Evolutionary conservation across 2,888 invertebrate genomes (phyloP).

Genomic region (Alsophila aescularia): DNA sequence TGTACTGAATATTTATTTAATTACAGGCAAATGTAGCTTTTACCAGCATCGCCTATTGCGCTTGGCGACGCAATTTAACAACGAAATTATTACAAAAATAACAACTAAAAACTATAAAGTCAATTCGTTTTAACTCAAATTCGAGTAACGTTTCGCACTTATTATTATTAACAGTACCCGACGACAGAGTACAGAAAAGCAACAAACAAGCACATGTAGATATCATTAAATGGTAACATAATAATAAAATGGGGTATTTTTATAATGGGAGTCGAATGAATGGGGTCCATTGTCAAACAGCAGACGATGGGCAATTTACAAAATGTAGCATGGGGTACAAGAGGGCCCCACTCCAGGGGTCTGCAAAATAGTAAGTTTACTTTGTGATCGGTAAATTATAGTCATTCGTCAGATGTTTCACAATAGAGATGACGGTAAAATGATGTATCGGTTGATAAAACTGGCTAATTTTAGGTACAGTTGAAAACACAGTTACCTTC

Average conservation of each 20-base stretch:
- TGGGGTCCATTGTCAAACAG: constrained; percentile 62
- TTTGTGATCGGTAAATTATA: constrained; percentile 73
- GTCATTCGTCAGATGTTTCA: constrained; percentile 66
- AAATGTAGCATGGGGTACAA: constrained; percentile 57
- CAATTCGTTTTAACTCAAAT: neutral
- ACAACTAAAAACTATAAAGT: too few species aligned
- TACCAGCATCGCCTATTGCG: too few species aligned
- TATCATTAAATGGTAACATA: constrained; percentile 81
- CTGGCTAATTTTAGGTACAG: constrained; percentile 30
- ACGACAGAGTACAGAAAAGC: constrained; percentile 38
- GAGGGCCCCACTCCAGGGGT: constrained; percentile 63
- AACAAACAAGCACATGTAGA: constrained; percentile 50
- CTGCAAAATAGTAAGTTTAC: constrained; percentile 50
- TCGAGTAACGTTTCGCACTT: neutral
- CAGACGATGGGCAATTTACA: constrained; percentile 69
- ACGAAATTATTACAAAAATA: too few species aligned
- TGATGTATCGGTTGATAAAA: constrained; percentile 51
- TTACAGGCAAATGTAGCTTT: too few species aligned
- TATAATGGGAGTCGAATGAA: constrained; percentile 77
- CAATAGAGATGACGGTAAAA: constrained; percentile 52
- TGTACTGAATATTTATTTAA: too few species aligned
- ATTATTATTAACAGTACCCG: constrained; percentile 34
- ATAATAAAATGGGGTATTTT: constrained; percentile 71
- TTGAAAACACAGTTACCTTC: too few species aligned
- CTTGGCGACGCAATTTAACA: too few species aligned